Conservation (phyloP, 2,888 invertebrate genomes). For the Lasioglossum vierecki region DNA sequence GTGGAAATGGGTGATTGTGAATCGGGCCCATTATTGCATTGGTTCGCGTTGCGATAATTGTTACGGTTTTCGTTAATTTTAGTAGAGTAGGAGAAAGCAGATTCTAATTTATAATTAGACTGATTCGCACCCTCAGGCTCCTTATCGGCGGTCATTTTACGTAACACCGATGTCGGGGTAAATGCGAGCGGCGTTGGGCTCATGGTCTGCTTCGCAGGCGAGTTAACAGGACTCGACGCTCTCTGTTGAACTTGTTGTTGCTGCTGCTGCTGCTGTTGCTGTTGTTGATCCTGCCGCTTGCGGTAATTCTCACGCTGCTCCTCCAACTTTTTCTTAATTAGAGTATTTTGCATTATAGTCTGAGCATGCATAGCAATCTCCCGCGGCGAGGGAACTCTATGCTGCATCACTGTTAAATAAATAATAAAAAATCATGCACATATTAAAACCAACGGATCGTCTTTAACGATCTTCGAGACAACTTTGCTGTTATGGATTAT, state of each 20-base stretch:
- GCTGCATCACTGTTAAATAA: conserved; percentile 86
- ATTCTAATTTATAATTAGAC: conserved; percentile 74
- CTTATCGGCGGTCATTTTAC: conserved; percentile 97
- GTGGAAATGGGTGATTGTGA: conserved; percentile 17
- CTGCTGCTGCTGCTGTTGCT: conserved; percentile 74
- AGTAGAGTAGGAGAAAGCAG: conserved; percentile 39
- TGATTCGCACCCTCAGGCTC: conserved; percentile 87
- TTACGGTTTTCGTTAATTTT: conserved; percentile 49
- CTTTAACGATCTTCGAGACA: neutral
- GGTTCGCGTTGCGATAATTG: conserved; percentile 37
- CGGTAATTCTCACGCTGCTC: conserved; percentile 94
- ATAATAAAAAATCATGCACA: conserved; percentile 36
- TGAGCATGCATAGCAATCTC: conserved; percentile 94
- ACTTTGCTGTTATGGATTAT: neutral
- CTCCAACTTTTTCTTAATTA: conserved; percentile 95
- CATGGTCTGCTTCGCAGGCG: conserved; percentile 85
- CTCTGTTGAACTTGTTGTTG: conserved; percentile 74
- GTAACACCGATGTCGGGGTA: conserved; percentile 96
- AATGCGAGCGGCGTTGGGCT: conserved; percentile 92
- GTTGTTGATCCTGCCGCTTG: conserved; percentile 89
- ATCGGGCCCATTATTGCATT: conserved; percentile 14
- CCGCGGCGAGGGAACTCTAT: conserved; percentile 92
- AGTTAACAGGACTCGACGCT: conserved; percentile 78
- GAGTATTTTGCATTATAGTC: conserved; percentile 93
- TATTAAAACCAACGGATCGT: conserved; percentile 7